Base-by-base conservation (phyloP, 1,140 invertebrate genomes). In the Drosophila athabasca region DNA sequence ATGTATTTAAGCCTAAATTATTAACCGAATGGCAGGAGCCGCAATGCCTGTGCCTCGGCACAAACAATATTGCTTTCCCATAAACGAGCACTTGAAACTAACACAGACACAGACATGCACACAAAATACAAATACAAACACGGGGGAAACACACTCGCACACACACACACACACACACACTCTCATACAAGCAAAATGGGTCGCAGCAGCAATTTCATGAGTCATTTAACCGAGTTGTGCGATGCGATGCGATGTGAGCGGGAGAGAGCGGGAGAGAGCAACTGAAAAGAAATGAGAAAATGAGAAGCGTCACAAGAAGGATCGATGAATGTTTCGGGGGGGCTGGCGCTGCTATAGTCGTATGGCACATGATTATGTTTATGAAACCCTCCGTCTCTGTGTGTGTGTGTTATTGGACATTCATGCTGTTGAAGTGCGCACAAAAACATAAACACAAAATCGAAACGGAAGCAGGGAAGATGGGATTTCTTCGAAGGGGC, bases 1-100 rank as follows among this genome's bases (percentile, higher is more conserved):
- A 82, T 88, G 78, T 87, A 82, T 87, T 87, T 87, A 87, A 82
- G 74, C 83, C 78, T 87, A 87, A 87, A 87, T 87, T 87, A 87
- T 87, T 87, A 87, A 87, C 78, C 83, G 66, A 75, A 72, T 51
- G 60, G 79, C 73, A 68, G 60, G 65, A 60, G 62, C 45, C 62
- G 62, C 73, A 58, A 54, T 19, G 8, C 31, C 31, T 0, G 3
- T 31, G 31, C 31, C 31, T 8, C 29, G 8, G 57, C 35, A 43
- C 83, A 85, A 81, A 78, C 81, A 87, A 79, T 87, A 87, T 87
- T 87, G 83, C 82, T 88, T 79, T 76, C 78, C 82, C 78, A 87
- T 87, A 82, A 85, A 80, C 82, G 82, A 69, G 83, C 82, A 87
- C 82, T 87, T 79, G 82, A 87, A 87, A 82, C 78, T 82, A 72